These are phyloP conservation scores for Sturmia bella DNA, from an alignment of 2,888 invertebrate genomes.

Conservation along the genomic window DNA sequence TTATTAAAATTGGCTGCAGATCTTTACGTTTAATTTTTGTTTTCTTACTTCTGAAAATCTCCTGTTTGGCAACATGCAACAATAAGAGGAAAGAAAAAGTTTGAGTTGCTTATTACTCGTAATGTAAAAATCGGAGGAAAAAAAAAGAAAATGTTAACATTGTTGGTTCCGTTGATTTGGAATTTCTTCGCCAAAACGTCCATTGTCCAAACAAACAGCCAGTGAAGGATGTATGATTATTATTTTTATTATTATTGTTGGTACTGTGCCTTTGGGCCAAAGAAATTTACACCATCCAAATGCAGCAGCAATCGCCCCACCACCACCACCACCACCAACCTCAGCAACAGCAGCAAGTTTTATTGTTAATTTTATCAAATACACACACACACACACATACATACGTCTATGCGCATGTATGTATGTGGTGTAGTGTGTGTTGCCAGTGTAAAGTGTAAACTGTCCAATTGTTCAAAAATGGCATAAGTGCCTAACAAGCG, in stretches of 20 bases:
- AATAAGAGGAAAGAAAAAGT: conserved; percentile 37
- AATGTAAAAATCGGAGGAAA: conserved; percentile 50
- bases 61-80: neutral
- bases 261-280: conserved; percentile 62
- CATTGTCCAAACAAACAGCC: conserved; percentile 26
- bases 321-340: neutral
- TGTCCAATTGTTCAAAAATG: conserved; percentile 76
- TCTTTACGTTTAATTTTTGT: conserved; percentile 30
- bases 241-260: conserved; percentile 45
- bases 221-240: conserved; percentile 46
- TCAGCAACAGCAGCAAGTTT: neutral
- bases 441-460: conserved; percentile 71
- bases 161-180: conserved; percentile 43
- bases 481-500: conserved; percentile 77
- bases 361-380: conserved; percentile 16
- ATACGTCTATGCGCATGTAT: neutral
- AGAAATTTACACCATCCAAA: conserved; percentile 69
- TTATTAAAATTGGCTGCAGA: conserved; percentile 61
- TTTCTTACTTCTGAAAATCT: conserved; percentile 27
- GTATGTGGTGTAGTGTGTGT: neutral
- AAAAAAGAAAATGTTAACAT: conserved; percentile 16
- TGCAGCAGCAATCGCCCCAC: conserved; percentile 20
- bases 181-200: conserved; percentile 31
- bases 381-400: neutral
- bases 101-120: conserved; percentile 39